Evolutionary conservation across 2,113 vertebrate species (phyloP).

Genomic region (Lonchura striata): DNA sequence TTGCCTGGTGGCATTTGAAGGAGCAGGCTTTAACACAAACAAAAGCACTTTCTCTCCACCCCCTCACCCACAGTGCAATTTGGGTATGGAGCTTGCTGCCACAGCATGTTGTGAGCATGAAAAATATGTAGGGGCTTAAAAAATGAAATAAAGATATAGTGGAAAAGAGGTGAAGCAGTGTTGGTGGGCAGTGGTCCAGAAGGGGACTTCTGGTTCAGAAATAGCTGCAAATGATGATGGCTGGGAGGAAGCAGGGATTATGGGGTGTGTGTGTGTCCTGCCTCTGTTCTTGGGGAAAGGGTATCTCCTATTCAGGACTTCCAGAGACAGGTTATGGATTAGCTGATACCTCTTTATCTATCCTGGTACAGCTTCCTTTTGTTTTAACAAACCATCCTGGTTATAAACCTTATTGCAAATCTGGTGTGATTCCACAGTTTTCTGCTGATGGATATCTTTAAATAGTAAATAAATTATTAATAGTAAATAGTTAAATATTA

Average conservation of each 20-base stretch:
- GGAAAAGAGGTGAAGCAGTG: background rate
- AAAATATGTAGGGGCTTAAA: background rate
- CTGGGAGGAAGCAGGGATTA: background rate
- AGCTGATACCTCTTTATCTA: background rate
- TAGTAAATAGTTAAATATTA: background rate
- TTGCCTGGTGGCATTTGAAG: background rate
- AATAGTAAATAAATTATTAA: background rate
- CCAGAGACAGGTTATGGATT: background rate
- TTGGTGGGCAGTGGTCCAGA: background rate
- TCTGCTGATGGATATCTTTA: background rate
- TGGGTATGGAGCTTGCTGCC: background rate
- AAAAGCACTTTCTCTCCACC: background rate
- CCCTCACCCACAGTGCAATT: background rate
- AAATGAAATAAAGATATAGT: background rate
- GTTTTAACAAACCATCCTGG: background rate
- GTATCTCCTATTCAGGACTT: background rate
- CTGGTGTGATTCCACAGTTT: background rate
- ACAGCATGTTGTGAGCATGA: fast-evolving
- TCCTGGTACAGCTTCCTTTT: background rate
- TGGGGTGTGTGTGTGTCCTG: background rate
- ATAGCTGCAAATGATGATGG: background rate
- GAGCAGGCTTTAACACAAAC: background rate
- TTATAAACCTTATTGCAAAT: background rate
- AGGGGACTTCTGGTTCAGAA: background rate
- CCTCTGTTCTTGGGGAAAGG: background rate